Base-by-base conservation (phyloP, 2,113 vertebrate genomes). In the Dascyllus trimaculatus region DNA sequence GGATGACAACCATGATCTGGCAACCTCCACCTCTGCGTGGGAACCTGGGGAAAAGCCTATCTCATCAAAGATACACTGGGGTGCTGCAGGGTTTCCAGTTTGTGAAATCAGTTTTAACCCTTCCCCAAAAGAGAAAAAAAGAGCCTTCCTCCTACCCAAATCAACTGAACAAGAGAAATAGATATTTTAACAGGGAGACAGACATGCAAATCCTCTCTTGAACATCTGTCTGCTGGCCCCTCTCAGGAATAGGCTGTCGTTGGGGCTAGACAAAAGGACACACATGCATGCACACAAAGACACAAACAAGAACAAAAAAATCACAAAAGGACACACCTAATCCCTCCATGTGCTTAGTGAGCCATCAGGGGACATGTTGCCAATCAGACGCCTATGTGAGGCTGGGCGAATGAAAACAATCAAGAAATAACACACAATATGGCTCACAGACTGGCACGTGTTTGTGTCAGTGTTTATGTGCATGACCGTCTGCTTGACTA, bases 211-310 rank as follows among this genome's bases (percentile, higher is more conserved):
- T 85, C 85, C 85, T 82, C 80, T 86, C 71, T 67, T 45, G 69
- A 93, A 92, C 90, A 93, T 93, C 92, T 90, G 91, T 91, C 81
- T 91, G 82, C 74, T 81, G 78, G 71, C 77, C 91, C 88, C 85
- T 3, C 85, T 3, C 71, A 78, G 85, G 90, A 92, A 84, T 90
- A 87, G 90, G 84, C 88, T 86, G 69, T 64, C 84, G 81, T 53
- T 46, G 69, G 63, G 59, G 82, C 85, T 71, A 63, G 48, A 85
- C 70, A 80, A 80, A 85, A 88, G 84, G 58, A 85, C 38, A 71
- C 65, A 54, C 61, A 83, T 26, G 25, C 81, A 63, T 45, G 24
- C 78, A 73, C 81, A 80, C 38, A 81, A 51, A 84, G 14, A 75
- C 62, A 80, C 61, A 88, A 48, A 85, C 82, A 85, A 75, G 88